These are phyloP conservation scores for Watsonalla binaria DNA, from an alignment of 2,888 invertebrate genomes.

Conservation along the genomic window DNA sequence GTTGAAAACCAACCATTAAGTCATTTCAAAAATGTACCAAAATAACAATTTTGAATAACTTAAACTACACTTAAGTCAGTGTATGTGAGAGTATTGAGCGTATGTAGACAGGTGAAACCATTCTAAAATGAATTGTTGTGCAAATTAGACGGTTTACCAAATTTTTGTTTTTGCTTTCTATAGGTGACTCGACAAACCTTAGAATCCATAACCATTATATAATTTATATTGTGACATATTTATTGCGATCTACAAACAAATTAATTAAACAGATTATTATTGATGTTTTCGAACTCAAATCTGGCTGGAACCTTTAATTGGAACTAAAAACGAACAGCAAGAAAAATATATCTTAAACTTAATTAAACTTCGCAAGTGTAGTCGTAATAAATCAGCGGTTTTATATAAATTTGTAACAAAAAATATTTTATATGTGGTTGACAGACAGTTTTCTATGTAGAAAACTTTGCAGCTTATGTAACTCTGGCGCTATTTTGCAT, in stretches of 20 bases:
- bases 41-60: neutral
- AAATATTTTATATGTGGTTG: too few species aligned
- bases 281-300: too few species aligned
- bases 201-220: neutral
- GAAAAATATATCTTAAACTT: too few species aligned
- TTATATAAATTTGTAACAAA: too few species aligned
- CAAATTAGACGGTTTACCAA: conserved; percentile 43
- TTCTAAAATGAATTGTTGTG: conserved; percentile 36
- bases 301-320: too few species aligned
- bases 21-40: neutral
- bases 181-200: conserved; percentile 12
- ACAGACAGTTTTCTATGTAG: neutral
- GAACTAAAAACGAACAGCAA: too few species aligned
- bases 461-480: neutral
- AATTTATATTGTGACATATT: neutral
- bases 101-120: conserved; percentile 26
- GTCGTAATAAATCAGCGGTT: too few species aligned
- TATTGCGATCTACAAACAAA: too few species aligned
- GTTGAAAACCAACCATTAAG: too few species aligned
- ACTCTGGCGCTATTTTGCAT: neutral
- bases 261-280: too few species aligned
- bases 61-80: neutral
- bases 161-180: conserved; percentile 33
- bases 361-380: too few species aligned
- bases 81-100: neutral